A percentile compares a stretch with the other conserved stretches of the same genome.
These are phyloP conservation scores for Copidosoma floridanum DNA, from an alignment of 1,140 invertebrate species.

Conservation along the genomic window DNA sequence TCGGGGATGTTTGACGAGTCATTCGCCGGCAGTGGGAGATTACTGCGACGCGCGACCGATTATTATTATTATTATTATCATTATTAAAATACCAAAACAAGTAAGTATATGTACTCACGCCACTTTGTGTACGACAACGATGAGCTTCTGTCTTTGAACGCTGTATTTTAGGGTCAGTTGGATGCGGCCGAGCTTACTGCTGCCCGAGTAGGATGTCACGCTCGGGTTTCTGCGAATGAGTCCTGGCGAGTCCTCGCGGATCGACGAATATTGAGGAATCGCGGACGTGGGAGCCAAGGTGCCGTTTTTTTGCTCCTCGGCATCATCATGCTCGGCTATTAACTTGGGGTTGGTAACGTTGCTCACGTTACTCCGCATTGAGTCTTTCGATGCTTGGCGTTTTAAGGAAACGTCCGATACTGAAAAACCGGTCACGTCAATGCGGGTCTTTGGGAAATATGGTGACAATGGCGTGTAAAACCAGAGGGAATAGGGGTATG, in stretches of 20 bases:
- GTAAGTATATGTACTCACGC: constrained; percentile 62
- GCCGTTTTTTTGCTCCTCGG: constrained; percentile 40
- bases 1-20: constrained; percentile 88
- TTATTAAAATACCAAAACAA: too few relatives aligned
- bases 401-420: constrained; percentile 45
- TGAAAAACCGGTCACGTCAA: too few relatives aligned
- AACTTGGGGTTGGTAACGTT: constrained; percentile 31
- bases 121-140: constrained; percentile 84
- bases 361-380: constrained; percentile 47
- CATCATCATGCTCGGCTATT: constrained; percentile 27
- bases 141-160: constrained; percentile 73
- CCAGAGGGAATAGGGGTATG: background rate
- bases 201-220: constrained; percentile 63
- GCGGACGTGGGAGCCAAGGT: constrained; percentile 33
- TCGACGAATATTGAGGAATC: background rate
- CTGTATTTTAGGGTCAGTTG: constrained; percentile 86
- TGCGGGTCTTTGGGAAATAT: too few relatives aligned
- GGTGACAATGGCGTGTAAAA: background rate
- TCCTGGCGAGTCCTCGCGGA: constrained; percentile 31
- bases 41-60: constrained; percentile 56
- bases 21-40: constrained; percentile 73
- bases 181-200: constrained; percentile 73
- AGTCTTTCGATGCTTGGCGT: constrained; percentile 50
- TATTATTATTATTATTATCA: too few relatives aligned
- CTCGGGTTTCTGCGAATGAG: constrained; percentile 52